Conservation (phyloP, 1,140 invertebrate species). For the Sminthurinus signatus region DNA sequence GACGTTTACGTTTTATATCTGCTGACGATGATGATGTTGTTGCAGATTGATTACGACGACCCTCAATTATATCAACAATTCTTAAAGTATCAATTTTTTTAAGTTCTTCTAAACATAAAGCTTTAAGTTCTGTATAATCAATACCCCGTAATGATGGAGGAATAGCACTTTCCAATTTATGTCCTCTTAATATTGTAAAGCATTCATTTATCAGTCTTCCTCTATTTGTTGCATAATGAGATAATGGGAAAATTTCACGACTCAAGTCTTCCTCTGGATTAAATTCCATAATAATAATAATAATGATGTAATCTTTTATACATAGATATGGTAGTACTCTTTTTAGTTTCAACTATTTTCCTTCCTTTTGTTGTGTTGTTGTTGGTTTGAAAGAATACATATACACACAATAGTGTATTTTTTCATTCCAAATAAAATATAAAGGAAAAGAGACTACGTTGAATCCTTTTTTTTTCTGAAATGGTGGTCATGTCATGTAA, state of each 20-base stretch:
- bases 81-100: conserved; percentile 8
- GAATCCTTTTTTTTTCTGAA: too few relatives aligned
- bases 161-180: background rate
- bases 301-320: too few relatives aligned
- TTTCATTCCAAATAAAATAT: too few relatives aligned
- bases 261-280: conserved; percentile 3
- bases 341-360: too few relatives aligned
- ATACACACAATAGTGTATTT: too few relatives aligned
- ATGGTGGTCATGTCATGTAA: too few relatives aligned
- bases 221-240: conserved; percentile 6
- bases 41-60: background rate
- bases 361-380: too few relatives aligned
- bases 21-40: background rate
- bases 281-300: too few relatives aligned
- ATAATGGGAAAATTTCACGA: conserved; percentile 3
- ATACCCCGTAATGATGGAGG: background rate
- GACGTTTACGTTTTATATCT: background rate
- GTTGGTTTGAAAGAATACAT: too few relatives aligned
- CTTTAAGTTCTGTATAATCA: background rate
- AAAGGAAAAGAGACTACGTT: too few relatives aligned
- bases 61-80: conserved; percentile 8
- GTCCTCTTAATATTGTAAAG: background rate
- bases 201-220: conserved; percentile 1
- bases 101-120: conserved; percentile 2
- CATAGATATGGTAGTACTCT: too few relatives aligned